phyloP scores from a whole-genome alignment of 2,888 invertebrate genomes.

The Dolichomitus sp. region DNA sequence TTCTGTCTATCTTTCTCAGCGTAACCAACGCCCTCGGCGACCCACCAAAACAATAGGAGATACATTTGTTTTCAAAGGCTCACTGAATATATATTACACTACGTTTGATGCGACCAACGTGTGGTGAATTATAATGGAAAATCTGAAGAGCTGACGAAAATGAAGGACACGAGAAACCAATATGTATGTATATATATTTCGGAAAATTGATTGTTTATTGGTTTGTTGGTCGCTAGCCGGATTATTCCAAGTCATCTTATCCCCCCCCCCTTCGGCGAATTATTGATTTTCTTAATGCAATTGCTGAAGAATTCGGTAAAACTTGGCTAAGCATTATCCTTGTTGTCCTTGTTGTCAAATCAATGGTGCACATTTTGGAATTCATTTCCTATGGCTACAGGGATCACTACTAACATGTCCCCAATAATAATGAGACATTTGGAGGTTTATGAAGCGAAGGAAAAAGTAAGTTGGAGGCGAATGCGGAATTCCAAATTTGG shows the following conservation, averaged over 20 bases:
- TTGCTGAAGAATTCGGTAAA: not conserved
- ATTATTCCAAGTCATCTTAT: no score
- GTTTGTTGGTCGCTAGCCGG: not conserved
- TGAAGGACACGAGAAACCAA: no score
- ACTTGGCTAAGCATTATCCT: not conserved
- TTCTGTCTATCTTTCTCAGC: not conserved
- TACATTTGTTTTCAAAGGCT: constrained; percentile 48
- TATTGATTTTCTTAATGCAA: not conserved
- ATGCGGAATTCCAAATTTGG: not conserved
- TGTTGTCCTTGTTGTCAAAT: not conserved
- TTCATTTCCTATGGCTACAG: no score
- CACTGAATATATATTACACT: constrained; percentile 35
- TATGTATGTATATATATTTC: not conserved
- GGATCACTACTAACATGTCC: no score
- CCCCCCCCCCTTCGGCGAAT: not conserved
- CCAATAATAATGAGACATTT: no score
- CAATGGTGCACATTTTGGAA: no score
- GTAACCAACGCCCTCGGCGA: not conserved
- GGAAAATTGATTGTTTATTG: no score
- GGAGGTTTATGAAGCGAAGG: no score
- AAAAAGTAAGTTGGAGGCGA: no score
- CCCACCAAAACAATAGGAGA: not conserved
- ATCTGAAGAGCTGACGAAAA: not conserved
- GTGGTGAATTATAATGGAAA: not conserved
- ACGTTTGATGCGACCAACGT: not conserved